Base-by-base conservation (phyloP, 2,888 invertebrate genomes). In the Cataglyphis albicans region DNA sequence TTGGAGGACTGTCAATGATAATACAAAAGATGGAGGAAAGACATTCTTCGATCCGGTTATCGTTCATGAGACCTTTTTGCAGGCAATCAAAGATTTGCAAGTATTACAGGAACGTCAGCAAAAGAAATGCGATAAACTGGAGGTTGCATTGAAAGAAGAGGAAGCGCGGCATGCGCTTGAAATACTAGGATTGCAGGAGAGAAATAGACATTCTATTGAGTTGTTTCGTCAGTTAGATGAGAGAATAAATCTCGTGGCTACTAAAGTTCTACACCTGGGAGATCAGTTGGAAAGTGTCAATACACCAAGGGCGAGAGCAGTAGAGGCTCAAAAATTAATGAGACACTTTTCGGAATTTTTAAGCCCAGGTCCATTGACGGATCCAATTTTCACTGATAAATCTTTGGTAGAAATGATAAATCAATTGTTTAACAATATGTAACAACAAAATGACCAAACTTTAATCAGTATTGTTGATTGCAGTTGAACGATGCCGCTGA, bases 271-370 rank as follows among this genome's bases (percentile, higher is more conserved):
- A 67, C 99, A 99, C 95, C 96, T 99, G n/a, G 99, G 99, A 0
- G 99, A 99, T 95, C 99, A 99, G 94, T 95, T 99, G 64, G 99
- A 99, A 92, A 99, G 98, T 87, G 98, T 99, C 0, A 98, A 99
- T 93, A 98, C 98, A 0, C 99, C 99, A 0, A 95, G 99, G 81
- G 97, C 99, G 21, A 96, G 99, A 83, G 98, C 99, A 0, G 98
- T 98, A 0, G 99, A 99, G 92, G 99, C 99, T 0, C 97, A 99
- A 91, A 98, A 98, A 92, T 95, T 99, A 35, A 97, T 99, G 95
- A 97, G 97, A 81, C 97, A 98, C 94, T 98, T 99, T 94, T 97
- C 98, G 3, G 99, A 99, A 93, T 99, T 99, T 94, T 95, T 99
- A 4, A 97, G 97, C 78, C 96, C 98, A 44, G 98, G 98, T 0